Evolutionary conservation across 2,797 vertebrate genomes (phyloP).

Genomic region (Fringilla coelebs): DNA sequence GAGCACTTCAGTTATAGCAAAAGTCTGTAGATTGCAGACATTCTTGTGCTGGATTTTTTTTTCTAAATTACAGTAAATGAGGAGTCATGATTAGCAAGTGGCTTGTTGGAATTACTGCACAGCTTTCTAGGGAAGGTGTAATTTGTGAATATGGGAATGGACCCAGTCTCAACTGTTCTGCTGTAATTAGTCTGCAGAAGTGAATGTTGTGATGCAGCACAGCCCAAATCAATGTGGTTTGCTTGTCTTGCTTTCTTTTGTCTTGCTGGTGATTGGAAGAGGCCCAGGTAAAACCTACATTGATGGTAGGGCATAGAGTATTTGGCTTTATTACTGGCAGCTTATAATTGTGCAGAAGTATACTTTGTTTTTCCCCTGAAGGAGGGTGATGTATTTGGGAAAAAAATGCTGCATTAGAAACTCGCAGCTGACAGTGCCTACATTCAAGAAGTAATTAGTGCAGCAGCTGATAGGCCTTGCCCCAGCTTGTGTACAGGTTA

Average conservation of each 20-base stretch:
- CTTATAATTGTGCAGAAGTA: not conserved
- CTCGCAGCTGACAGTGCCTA: not conserved
- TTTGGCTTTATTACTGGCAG: not conserved
- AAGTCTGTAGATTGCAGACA: not conserved
- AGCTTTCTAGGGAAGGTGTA: not conserved
- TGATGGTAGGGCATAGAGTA: too few species aligned
- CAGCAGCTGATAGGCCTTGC: not conserved
- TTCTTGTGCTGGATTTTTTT: not conserved
- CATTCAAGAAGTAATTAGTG: not conserved
- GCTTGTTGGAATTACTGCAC: not conserved
- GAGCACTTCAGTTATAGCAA: not conserved
- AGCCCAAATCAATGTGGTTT: not conserved
- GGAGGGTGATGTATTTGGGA: not conserved
- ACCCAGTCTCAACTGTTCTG: not conserved
- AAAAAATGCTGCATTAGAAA: not conserved
- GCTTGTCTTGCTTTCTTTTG: not conserved
- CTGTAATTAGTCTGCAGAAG: not conserved
- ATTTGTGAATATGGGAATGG: not conserved
- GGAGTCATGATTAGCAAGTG: not conserved
- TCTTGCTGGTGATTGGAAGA: not conserved
- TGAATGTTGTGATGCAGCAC: accelerated
- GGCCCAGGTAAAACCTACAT: not conserved
- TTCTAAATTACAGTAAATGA: not conserved
- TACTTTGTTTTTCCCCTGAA: not conserved
- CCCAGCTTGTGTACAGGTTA: not conserved